Evolutionary conservation across 2,113 vertebrate genomes (phyloP).

Genomic region (Chaetodon trifascialis): DNA sequence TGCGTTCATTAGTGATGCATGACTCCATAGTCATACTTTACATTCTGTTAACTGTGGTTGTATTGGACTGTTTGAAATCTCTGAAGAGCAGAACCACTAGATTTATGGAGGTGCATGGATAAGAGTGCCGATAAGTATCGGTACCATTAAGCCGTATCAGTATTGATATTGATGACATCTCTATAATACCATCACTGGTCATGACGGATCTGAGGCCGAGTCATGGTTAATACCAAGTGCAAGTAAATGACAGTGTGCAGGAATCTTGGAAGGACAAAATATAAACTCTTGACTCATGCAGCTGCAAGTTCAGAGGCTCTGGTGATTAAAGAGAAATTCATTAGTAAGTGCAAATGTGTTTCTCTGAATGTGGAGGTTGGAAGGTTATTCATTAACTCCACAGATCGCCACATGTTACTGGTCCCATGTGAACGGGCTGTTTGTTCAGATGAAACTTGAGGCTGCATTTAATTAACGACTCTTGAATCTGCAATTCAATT

Average conservation of each 20-base stretch:
- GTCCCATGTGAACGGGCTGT: neutral
- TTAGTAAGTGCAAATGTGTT: constrained; percentile 2
- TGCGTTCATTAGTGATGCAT: neutral
- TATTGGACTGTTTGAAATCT: too few relatives aligned
- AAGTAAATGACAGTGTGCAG: neutral
- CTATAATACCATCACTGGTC: neutral
- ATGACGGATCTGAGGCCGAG: neutral
- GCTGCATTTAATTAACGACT: constrained; percentile 6
- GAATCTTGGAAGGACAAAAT: neutral
- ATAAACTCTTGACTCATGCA: neutral
- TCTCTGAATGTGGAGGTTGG: neutral
- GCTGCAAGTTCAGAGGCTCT: neutral
- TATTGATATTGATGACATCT: neutral
- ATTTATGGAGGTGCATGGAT: too few relatives aligned
- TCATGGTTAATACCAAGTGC: neutral
- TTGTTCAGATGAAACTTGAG: constrained; percentile 21
- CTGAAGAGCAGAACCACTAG: too few relatives aligned
- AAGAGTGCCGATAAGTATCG: too few relatives aligned
- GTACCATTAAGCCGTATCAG: neutral
- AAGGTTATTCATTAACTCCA: constrained; percentile 1
- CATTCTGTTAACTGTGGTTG: too few relatives aligned
- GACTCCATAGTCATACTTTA: too few relatives aligned
- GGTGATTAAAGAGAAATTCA: neutral
- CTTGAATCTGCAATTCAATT: constrained; percentile 6
- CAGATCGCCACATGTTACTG: constrained; percentile 4